Evolutionary conservation across 2,888 invertebrate genomes (phyloP).

Genomic region (Ceramica pisi): DNA sequence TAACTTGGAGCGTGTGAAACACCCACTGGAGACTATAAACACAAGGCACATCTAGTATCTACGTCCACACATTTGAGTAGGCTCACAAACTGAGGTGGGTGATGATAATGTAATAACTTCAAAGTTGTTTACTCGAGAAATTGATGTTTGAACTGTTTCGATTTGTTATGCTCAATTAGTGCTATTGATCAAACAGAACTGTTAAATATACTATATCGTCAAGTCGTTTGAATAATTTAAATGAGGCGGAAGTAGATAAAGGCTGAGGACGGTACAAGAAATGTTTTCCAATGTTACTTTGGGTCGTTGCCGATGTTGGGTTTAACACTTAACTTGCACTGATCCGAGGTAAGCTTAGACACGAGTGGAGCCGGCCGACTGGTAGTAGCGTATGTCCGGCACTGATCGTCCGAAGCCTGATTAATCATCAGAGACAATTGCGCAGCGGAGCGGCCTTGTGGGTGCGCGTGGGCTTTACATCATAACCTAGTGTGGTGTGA

Average conservation of each 20-base stretch:
- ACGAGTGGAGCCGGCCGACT: conserved; percentile 76
- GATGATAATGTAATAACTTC: conserved; percentile 72
- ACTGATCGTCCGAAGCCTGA: conserved; percentile 82
- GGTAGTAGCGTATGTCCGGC: conserved; percentile 84
- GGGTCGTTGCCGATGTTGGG: conserved; percentile 12
- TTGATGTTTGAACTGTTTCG: conserved; percentile 41
- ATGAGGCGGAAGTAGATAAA: background rate
- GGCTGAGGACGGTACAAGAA: background rate
- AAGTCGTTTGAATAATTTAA: conserved; percentile 27
- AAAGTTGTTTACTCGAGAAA: conserved; percentile 69
- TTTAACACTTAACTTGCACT: conserved; percentile 58
- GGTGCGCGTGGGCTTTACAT: conserved; percentile 84
- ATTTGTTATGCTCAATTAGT: conserved; percentile 62
- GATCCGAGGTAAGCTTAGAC: conserved; percentile 40
- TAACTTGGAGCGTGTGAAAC: conserved; percentile 70
- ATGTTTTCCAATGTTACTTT: conserved; percentile 10
- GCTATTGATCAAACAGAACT: conserved; percentile 20
- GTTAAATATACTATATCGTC: conserved; percentile 7
- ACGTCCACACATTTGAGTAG: conserved; percentile 77
- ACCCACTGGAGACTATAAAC: conserved; percentile 71
- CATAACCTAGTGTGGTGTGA: conserved; percentile 79
- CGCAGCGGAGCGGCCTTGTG: conserved; percentile 86
- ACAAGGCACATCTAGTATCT: conserved; percentile 74
- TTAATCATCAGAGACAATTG: conserved; percentile 89
- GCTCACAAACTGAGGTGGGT: conserved; percentile 74